These are phyloP conservation scores for Platycheirus rosarum DNA, from an alignment of 2,888 invertebrate genomes.

Conservation along the genomic window DNA sequence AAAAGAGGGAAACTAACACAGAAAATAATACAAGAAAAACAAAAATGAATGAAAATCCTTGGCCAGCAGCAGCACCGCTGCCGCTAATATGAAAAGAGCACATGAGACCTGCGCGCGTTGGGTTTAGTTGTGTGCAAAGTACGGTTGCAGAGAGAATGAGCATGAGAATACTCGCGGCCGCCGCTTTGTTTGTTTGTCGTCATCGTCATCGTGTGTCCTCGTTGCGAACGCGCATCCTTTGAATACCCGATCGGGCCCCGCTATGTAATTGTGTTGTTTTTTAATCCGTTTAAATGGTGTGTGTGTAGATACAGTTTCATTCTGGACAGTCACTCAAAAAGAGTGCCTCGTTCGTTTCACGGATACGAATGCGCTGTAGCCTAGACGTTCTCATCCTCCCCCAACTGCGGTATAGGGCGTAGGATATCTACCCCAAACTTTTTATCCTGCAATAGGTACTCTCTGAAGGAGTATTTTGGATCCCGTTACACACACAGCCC, in stretches of 20 bases:
- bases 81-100: conserved; percentile 61
- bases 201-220: conserved; percentile 65
- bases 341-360: conserved; percentile 48
- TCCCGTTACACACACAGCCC: neutral
- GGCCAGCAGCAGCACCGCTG: conserved; percentile 22
- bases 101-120: conserved; percentile 70
- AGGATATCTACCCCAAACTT: conserved; percentile 9
- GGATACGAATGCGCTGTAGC: conserved; percentile 65
- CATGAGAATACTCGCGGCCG: conserved; percentile 67
- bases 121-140: conserved; percentile 71
- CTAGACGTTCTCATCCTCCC: conserved; percentile 55
- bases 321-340: conserved; percentile 66
- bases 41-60: conserved; percentile 66
- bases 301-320: conserved; percentile 49
- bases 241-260: conserved; percentile 42
- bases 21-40: too few relatives aligned
- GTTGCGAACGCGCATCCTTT: conserved; percentile 71
- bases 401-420: conserved; percentile 19
- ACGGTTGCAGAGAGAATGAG: conserved; percentile 72
- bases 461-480: conserved; percentile 25
- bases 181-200: conserved; percentile 70
- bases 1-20: conserved; percentile 56
- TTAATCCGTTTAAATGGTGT: conserved; percentile 46
- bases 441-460: conserved; percentile 13
- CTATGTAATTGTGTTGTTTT: conserved; percentile 69